Percentiles rank a stretch among this genome's conserved stretches.
phyloP scores from a whole-genome alignment of 37 sponge, comb jelly and placozoan species.

The Haliclona indistincta region DNA sequence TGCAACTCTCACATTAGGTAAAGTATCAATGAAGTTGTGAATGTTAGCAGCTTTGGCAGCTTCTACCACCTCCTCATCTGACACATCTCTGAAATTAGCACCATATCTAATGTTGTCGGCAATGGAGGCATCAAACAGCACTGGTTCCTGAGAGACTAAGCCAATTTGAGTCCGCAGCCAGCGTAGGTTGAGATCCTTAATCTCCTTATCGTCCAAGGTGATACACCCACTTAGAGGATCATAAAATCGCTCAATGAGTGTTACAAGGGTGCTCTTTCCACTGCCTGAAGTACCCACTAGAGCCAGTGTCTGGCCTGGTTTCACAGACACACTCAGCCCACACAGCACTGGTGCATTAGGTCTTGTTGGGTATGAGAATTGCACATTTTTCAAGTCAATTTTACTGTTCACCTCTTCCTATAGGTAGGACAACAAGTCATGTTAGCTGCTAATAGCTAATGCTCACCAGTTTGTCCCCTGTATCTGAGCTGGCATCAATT shows the following conservation, averaged over 20 bases:
- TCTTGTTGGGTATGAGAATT: constrained; percentile 67
- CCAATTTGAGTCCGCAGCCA: constrained; percentile 64
- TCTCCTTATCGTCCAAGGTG: constrained; percentile 28
- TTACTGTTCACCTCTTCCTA: constrained; percentile 29
- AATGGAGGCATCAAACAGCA: constrained; percentile 48
- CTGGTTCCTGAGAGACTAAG: constrained; percentile 64
- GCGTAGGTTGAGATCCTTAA: constrained; percentile 38
- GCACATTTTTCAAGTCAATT: constrained; percentile 45
- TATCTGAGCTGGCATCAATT: constrained; percentile 50
- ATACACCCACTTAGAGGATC: constrained; percentile 53
- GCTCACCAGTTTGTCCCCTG: constrained; percentile 64
- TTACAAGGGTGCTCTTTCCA: constrained; percentile 80
- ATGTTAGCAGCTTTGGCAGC: constrained; percentile 69
- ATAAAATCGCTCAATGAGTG: constrained; percentile 80
- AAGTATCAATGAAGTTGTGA: constrained; percentile 64
- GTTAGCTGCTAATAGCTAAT: neutral
- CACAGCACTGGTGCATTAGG: constrained; percentile 55
- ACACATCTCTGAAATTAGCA: constrained; percentile 37
- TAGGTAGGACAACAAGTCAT: neutral
- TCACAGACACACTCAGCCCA: constrained; percentile 29
- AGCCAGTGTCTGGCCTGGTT: constrained; percentile 68
- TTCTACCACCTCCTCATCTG: constrained; percentile 45
- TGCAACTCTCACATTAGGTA: constrained; percentile 36
- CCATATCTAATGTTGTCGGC: constrained; percentile 68
- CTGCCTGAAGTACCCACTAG: constrained; percentile 79